A percentile compares a stretch with the other conserved stretches of the same genome.
phyloP scores from a whole-genome alignment of 64 coral and sea anemone genomes.

The Dendronephthya gigantea region DNA sequence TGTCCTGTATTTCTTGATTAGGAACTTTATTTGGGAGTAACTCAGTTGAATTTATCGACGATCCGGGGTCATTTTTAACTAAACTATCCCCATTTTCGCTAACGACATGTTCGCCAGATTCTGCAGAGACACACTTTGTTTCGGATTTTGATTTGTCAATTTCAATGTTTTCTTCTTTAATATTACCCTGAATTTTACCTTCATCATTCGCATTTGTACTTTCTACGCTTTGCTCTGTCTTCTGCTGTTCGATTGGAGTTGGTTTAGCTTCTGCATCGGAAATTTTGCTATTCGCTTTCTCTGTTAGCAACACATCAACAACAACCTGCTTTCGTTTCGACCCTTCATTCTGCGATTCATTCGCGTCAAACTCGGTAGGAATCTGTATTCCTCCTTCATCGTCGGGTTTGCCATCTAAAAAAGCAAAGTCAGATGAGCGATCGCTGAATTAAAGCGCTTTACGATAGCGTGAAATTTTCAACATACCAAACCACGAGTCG shows the following conservation, averaged over 20 bases:
- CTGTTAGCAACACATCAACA: neutral
- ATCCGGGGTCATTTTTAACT: neutral
- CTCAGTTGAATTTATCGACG: neutral
- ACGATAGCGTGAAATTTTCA: neutral
- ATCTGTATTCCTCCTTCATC: neutral
- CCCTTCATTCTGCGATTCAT: neutral
- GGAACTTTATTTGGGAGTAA: too few relatives aligned
- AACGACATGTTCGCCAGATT: neutral
- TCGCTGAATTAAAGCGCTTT: neutral
- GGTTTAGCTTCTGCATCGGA: neutral
- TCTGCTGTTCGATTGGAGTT: neutral
- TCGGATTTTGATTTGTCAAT: neutral
- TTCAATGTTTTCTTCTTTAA: neutral
- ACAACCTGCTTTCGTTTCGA: neutral
- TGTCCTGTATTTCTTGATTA: too few relatives aligned
- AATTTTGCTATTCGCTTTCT: neutral
- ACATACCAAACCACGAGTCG: slow-evolving; percentile 5
- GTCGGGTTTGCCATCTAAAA: neutral
- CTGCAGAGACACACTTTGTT: neutral
- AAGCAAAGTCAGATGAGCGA: neutral
- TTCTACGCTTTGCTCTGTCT: neutral
- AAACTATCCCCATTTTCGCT: neutral
- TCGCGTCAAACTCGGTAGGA: neutral
- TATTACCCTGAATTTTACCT: neutral
- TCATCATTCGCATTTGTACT: neutral